Percentiles rank a stretch among this genome's conserved stretches.
Conservation (phyloP, 2,113 vertebrate genomes). For the Cyanoderma ruficeps region DNA sequence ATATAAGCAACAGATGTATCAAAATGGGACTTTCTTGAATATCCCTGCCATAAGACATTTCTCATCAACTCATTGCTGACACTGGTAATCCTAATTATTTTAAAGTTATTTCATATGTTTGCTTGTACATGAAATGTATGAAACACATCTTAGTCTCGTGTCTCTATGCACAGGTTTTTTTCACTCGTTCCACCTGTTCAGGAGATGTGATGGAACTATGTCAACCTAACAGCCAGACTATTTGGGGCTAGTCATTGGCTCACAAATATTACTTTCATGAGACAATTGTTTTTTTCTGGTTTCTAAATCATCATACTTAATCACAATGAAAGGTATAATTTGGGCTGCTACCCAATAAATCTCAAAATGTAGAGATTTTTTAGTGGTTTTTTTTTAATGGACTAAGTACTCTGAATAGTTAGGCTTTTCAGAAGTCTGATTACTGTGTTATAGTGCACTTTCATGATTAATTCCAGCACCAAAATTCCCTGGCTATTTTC, state of each 20-base stretch:
- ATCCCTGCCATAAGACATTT: neutral
- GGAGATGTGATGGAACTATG: neutral
- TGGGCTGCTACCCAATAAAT: neutral
- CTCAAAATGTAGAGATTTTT: neutral
- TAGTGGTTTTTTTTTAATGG: neutral
- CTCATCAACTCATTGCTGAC: neutral
- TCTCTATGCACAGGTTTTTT: neutral
- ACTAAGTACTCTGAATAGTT: neutral
- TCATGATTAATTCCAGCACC: neutral
- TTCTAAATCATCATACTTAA: neutral
- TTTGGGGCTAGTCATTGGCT: neutral
- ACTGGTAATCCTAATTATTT: neutral
- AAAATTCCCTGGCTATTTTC: neutral
- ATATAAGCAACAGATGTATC: neutral
- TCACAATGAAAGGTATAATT: neutral
- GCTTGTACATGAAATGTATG: neutral
- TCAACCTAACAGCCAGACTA: neutral
- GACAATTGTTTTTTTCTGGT: fast-evolving
- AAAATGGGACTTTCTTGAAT: neutral
- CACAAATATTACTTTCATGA: neutral
- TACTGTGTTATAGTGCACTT: neutral
- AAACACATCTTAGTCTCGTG: neutral
- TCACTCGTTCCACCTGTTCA: neutral
- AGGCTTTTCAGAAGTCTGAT: neutral
- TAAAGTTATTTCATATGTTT: neutral